Conservation (phyloP, 2,888 invertebrate genomes). For the Stratiomys singularior region DNA sequence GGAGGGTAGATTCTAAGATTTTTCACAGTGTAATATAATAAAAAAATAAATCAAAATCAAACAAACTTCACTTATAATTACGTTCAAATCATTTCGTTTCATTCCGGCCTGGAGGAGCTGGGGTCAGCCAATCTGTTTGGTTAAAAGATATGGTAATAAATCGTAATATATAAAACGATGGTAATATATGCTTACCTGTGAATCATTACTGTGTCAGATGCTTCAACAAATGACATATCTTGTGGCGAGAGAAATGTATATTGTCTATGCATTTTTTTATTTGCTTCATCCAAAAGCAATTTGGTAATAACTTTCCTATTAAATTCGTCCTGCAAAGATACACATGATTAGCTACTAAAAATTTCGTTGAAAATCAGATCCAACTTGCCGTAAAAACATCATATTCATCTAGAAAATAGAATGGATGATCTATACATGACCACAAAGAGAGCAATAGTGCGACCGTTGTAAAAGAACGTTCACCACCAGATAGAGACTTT, state of each 20-base stretch:
- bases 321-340: constrained; percentile 76
- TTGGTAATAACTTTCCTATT: constrained; percentile 83
- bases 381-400: constrained; percentile 90
- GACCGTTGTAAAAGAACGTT: constrained; percentile 94
- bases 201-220: constrained; percentile 69
- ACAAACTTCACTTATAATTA: background rate
- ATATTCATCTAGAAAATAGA: constrained; percentile 95
- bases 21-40: too few relatives aligned
- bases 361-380: background rate
- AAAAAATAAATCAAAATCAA: too few relatives aligned
- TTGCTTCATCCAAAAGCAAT: constrained; percentile 80
- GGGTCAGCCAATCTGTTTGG: constrained; percentile 6
- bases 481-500: constrained; percentile 90
- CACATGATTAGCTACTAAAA: background rate
- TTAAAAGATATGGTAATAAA: too few relatives aligned
- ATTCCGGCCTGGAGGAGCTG: background rate
- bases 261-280: constrained; percentile 74
- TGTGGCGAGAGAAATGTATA: constrained; percentile 93
- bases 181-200: constrained; percentile 67
- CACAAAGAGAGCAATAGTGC: constrained; percentile 93
- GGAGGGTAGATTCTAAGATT: too few relatives aligned
- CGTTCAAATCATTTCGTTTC: background rate
- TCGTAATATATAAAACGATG: too few relatives aligned
- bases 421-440: constrained; percentile 91
- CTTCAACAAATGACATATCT: constrained; percentile 71